phyloP scores from a whole-genome alignment of 2,113 vertebrate genomes.

The Saccopteryx leptura region DNA sequence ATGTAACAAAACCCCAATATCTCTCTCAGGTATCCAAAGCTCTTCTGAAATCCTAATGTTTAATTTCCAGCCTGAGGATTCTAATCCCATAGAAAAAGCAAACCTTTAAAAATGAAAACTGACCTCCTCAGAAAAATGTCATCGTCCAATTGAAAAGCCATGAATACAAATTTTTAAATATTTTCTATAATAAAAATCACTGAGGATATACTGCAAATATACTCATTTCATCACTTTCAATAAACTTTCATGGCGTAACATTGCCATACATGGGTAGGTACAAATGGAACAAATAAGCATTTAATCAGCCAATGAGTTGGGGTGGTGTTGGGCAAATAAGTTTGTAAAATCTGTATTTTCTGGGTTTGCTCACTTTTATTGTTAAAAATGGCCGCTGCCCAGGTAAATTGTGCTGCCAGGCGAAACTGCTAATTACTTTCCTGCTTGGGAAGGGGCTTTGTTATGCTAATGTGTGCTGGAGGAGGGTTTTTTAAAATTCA shows the following conservation, averaged over 20 bases:
- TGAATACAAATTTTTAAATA: background rate
- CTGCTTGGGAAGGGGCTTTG: no score
- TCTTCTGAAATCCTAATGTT: background rate
- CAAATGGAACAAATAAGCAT: background rate
- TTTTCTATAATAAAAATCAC: background rate
- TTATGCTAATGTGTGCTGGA: no score
- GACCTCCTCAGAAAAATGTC: background rate
- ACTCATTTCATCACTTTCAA: background rate
- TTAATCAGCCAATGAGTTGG: background rate
- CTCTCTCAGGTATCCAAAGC: background rate
- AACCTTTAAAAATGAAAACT: constrained; percentile 5
- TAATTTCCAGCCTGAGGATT: background rate
- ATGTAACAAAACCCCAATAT: background rate
- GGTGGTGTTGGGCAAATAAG: background rate
- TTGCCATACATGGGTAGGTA: background rate
- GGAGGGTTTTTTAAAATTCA: no score
- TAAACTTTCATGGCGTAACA: background rate
- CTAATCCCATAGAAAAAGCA: background rate
- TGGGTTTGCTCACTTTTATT: no score
- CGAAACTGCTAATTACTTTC: no score
- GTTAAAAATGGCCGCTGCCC: no score
- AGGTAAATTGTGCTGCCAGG: no score
- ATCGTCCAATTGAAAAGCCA: background rate
- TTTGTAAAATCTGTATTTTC: no score
- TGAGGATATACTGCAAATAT: background rate